A percentile compares a stretch with the other conserved stretches of the same genome.
Conservation (phyloP, 1,140 invertebrate species). For the Panagrolaimus sp. region DNA sequence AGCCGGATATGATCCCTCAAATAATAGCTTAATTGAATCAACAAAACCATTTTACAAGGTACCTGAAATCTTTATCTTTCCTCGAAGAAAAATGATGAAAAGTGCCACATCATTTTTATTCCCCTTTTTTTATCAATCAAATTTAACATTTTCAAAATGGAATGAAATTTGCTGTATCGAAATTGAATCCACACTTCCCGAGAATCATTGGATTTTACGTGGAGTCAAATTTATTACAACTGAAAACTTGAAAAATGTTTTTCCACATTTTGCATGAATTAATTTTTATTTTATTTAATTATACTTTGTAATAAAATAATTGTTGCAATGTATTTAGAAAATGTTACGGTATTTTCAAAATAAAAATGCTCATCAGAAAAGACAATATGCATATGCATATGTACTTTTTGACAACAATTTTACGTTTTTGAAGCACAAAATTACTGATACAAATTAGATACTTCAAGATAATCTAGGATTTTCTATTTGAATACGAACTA, state of each 20-base stretch:
- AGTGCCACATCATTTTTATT: constrained; percentile 12
- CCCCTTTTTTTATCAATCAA: not conserved
- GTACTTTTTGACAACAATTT: too few species aligned
- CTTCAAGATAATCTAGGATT: too few species aligned
- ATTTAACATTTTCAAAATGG: not conserved
- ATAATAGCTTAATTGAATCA: not conserved
- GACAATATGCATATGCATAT: too few species aligned
- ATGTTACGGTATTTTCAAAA: too few species aligned
- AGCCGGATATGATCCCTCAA: constrained; percentile 4
- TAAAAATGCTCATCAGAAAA: too few species aligned
- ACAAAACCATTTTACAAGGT: constrained; percentile 10
- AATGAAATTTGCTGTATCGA: constrained; percentile 22
- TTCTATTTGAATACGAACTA: too few species aligned
- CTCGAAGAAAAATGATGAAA: constrained; percentile 3
- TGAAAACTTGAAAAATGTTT: not conserved
- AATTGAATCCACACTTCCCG: constrained; percentile 27
- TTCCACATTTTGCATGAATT: too few species aligned
- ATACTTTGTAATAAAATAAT: too few species aligned
- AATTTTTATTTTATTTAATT: too few species aligned
- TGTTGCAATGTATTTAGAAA: too few species aligned
- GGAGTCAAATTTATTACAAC: constrained; percentile 30
- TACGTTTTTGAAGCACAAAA: too few species aligned
- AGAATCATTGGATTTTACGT: constrained; percentile 29
- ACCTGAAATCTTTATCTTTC: constrained; percentile 28
- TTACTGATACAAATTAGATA: too few species aligned